Evolutionary conservation across 2,113 vertebrate species (phyloP), one percentile per base, ranked within the genome.

Genomic region (Cranoglanis bouderius): DNA sequence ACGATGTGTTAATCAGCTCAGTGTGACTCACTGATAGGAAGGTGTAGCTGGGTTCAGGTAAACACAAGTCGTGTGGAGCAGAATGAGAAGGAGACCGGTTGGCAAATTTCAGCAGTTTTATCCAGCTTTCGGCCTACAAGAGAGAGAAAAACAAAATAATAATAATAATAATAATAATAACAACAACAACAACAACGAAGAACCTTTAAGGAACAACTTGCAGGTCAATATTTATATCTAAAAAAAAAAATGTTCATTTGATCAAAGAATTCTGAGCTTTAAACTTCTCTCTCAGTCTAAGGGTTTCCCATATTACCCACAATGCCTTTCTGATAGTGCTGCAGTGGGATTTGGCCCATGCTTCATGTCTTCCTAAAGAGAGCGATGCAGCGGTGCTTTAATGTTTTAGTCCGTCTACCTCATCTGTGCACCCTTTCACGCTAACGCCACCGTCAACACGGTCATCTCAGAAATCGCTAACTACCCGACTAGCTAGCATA

Each of bases 81-180:
- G 49, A 51, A 3, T 43, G 49, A 14, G 72, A 70, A 4, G 49
- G 32, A 0, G 32, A 81, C 21, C 1, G 18, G 53, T 70, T 85
- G 57, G 72, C 75, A 6, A 82, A 14, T 7, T 78, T 49, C 24
- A 88, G 40, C 9, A 89, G 6, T 63, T 82, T 85, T n/a, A 80
- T 70, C 89, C 91, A 91, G 40, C 86, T 88, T 40, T 90, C 82
- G 3, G 82, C 8, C 89, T 89, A 51, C 0, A n/a, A 55, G 21
- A 77, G 3, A 90, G 32, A 89, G 2, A 85, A 35, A 46, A 10
- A 53, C 10, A 0, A n/a, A n/a, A 18, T 9, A 86, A 65, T 26
- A 59, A 84, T 6, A 63, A 29, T 2, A 38, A 59, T 5, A 84
- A 29, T 13, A 21, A 51, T 49, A 29, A 6, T n/a, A 8, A 46